Percentiles rank a stretch among this genome's conserved stretches.
These are phyloP conservation scores for Cryptophagus acutangulus DNA, from an alignment of 2,888 invertebrate species.

Conservation along the genomic window DNA sequence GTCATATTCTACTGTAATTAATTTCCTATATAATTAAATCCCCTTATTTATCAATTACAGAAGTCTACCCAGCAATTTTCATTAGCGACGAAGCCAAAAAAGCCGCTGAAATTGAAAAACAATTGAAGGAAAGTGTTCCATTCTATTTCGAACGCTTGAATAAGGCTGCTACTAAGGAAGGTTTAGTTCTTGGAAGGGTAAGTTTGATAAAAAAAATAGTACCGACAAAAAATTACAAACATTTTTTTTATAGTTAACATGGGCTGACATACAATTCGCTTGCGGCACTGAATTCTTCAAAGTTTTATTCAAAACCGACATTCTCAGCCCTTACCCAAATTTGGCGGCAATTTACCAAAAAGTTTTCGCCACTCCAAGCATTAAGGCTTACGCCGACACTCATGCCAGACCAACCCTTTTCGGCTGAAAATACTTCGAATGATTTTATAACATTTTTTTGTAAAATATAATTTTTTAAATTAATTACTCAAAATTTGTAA, in stretches of 20 bases:
- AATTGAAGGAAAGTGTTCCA: constrained; percentile 3
- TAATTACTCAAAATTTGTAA: too few species aligned
- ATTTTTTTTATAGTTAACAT: constrained; percentile 46
- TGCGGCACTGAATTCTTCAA: constrained; percentile 56
- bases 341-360: not conserved
- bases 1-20: constrained; percentile 24
- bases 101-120: constrained; percentile 44
- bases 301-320: constrained; percentile 21
- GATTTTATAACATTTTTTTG: constrained; percentile 1
- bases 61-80: constrained; percentile 54
- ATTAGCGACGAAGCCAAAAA: constrained; percentile 51
- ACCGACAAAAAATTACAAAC: not conserved
- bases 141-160: constrained; percentile 3
- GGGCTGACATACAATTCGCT: constrained; percentile 63
- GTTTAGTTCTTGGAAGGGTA: constrained; percentile 33
- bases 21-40: not conserved
- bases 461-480: not conserved
- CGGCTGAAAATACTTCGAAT: too few species aligned
- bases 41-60: constrained; percentile 47
- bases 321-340: not conserved
- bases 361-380: not conserved
- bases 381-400: too few species aligned
- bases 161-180: not conserved
- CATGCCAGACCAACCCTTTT: too few species aligned
- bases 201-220: constrained; percentile 22